phyloP scores from a whole-genome alignment of 2,888 invertebrate species.

The Willowsia nigromaculata region DNA sequence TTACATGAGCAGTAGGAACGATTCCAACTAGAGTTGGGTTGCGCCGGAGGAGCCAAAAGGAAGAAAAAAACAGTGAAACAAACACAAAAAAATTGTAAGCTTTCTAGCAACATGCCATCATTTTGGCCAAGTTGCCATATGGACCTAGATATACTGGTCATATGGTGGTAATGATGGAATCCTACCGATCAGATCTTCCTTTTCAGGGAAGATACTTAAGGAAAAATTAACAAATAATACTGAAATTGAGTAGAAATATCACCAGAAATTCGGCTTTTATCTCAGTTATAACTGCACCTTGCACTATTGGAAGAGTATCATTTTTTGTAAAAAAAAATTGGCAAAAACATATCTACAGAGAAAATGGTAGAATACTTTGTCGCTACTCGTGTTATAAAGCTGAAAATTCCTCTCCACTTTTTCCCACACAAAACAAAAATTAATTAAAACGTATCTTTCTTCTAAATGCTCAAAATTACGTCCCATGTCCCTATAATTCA shows the following conservation, averaged over 20 bases:
- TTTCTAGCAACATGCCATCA: background rate
- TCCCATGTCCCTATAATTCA: background rate
- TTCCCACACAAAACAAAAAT: background rate
- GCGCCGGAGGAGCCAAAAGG: background rate
- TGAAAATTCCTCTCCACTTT: background rate
- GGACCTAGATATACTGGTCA: background rate
- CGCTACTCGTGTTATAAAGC: background rate
- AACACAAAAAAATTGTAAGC: background rate
- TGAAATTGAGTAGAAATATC: too few species aligned
- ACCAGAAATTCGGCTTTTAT: too few species aligned
- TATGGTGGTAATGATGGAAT: too few species aligned
- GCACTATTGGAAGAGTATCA: too few species aligned
- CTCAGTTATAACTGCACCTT: too few species aligned
- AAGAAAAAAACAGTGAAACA: background rate
- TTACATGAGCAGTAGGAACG: conserved; percentile 33
- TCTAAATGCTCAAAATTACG: background rate
- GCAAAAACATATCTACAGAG: background rate
- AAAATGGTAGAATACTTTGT: background rate
- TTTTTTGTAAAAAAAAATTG: too few species aligned
- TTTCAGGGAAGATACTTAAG: too few species aligned
- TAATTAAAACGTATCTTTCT: background rate
- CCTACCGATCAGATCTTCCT: too few species aligned
- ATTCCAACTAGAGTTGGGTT: conserved; percentile 42
- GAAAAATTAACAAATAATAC: too few species aligned
- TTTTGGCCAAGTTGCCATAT: background rate